Base-by-base conservation (phyloP, 1,140 invertebrate genomes). In the Ooceraea biroi region DNA sequence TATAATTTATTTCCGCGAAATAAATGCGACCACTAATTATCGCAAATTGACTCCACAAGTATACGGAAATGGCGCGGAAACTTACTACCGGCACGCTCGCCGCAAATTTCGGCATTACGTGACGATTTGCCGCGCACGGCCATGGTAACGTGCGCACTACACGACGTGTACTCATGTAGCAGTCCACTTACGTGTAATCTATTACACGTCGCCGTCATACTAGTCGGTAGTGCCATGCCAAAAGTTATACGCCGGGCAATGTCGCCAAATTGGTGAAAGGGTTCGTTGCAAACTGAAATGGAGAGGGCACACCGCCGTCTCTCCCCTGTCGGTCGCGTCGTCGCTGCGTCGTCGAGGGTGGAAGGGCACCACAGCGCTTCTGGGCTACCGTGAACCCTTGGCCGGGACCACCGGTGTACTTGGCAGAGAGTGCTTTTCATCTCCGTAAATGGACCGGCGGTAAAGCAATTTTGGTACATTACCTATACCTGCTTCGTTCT, bases 401-500 rank as follows among this genome's bases (percentile, higher is more conserved):
- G 89, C 82, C 86, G 82, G 78, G 88, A 89, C 91, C 89, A 92
- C 90, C 89, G 90, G 91, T 93, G 92, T 93, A 92, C 93, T 94
- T 93, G 93, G 91, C 92, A 93, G 90, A 92, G 92, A 93, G 93
- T 93, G 93, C 93, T 94, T 94, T 94, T 94, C 93, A 93, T 93
- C 92, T 93, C 88, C 85, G 92, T 94, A 94, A 94, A 94, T 93
- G 93, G 93, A 93, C 92, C 92, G 92, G 91, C 90, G 90, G 91
- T 93, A 93, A 93, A 94, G 93, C 93, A 93, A 94, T 94, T 94
- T 93, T 92, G 91, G 91, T 94, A 92, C 92, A 93, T 94, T 94
- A 93, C 91, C 92, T 93, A 93, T 93, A 93, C 91, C 90, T 92
- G 83, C 83, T 86, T 74, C 77, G 77, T 80, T 80, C 83, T n/a